A percentile compares a stretch with the other conserved stretches of the same genome.
Conservation (phyloP, 2,113 vertebrate species). For the Strix aluco region DNA sequence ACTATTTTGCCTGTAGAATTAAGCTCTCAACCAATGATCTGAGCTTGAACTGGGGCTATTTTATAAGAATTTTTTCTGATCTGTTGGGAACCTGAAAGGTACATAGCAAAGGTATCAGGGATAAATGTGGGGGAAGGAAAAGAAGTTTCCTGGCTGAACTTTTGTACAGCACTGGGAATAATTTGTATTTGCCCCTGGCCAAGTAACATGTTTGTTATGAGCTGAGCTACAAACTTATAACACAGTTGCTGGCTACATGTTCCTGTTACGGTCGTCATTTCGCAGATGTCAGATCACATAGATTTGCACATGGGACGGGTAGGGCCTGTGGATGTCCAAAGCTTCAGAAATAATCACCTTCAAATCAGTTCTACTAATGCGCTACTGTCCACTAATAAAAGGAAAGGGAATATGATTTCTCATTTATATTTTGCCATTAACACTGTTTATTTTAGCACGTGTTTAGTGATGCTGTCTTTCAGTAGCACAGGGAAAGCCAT, state of each 20-base stretch:
- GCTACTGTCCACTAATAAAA: background rate
- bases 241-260: background rate
- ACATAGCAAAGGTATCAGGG: background rate
- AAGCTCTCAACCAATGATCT: background rate
- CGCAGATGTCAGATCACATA: background rate
- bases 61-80: background rate
- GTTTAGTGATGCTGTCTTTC: background rate
- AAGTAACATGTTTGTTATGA: background rate
- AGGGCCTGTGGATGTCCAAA: background rate
- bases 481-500: background rate
- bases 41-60: background rate
- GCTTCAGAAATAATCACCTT: background rate
- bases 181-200: background rate
- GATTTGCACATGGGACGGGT: background rate
- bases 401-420: background rate
- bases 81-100: background rate
- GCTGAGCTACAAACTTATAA: background rate
- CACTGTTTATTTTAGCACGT: background rate
- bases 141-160: background rate
- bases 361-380: background rate
- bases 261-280: background rate
- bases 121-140: background rate
- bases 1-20: background rate
- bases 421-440: background rate
- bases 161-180: background rate